phyloP scores from a whole-genome alignment of 2,113 vertebrate species.

The Prinia subflava region DNA sequence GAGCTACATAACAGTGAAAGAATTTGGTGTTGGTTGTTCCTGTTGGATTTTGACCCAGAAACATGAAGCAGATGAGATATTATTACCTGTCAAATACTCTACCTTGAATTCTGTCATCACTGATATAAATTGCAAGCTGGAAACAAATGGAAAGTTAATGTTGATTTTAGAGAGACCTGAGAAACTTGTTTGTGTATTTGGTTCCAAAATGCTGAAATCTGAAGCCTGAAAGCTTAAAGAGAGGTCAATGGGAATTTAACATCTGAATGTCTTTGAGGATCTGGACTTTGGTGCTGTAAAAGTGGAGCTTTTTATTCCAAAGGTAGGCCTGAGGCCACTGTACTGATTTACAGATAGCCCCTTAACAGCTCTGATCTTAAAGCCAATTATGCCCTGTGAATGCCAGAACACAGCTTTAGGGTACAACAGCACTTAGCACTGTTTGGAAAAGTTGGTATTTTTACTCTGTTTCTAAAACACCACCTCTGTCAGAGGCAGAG shows the following conservation, averaged over 20 bases:
- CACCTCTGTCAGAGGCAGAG: not conserved
- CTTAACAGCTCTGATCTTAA: not conserved
- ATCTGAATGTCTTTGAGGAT: constrained; percentile 10
- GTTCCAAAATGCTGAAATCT: not conserved
- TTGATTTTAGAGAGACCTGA: not conserved
- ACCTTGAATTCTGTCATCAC: constrained; percentile 9
- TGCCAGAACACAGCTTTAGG: not conserved
- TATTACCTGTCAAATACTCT: not conserved
- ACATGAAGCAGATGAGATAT: rapidly evolving
- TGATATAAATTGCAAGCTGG: not conserved
- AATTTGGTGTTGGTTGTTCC: not conserved
- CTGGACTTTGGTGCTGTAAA: not conserved
- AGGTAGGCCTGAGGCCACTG: not conserved
- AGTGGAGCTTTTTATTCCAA: not conserved
- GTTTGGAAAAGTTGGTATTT: not conserved
- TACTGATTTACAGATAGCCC: not conserved
- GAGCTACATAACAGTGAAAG: not conserved
- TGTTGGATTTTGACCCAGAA: constrained; percentile 9
- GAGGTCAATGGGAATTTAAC: not conserved
- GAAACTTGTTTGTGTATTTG: not conserved
- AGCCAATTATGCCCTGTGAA: not conserved
- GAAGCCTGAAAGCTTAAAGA: not conserved
- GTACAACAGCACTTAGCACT: not conserved
- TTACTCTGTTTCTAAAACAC: not conserved
- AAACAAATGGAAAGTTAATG: not conserved